phyloP scores from a whole-genome alignment of 2,888 invertebrate genomes.

The Archips xylosteana region DNA sequence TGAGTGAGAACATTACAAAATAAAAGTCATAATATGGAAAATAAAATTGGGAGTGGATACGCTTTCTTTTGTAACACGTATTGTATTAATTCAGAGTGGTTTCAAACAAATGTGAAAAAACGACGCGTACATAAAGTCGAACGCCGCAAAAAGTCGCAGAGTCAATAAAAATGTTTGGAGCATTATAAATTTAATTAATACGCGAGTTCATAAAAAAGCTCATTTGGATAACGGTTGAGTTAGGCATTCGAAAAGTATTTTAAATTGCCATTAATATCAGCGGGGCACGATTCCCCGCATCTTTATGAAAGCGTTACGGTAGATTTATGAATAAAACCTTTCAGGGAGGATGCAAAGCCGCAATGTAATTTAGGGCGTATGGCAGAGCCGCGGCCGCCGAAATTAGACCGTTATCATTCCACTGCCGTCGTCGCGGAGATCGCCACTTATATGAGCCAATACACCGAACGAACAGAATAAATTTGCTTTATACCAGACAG shows the following conservation, averaged over 20 bases:
- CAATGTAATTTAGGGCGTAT: conserved; percentile 81
- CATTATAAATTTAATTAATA: conserved; percentile 38
- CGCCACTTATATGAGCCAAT: conserved; percentile 83
- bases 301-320: conserved; percentile 81
- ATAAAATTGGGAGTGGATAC: background rate
- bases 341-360: conserved; percentile 77
- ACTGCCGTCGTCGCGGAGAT: conserved; percentile 78
- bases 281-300: conserved; percentile 74
- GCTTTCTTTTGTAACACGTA: background rate
- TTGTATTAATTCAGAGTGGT: background rate
- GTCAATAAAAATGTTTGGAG: conserved; percentile 37
- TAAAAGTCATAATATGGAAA: no score
- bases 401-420: conserved; percentile 85
- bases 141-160: conserved; percentile 10
- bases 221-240: conserved; percentile 37
- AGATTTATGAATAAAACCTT: conserved; percentile 86
- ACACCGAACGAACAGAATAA: conserved; percentile 82
- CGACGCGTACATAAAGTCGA: background rate
- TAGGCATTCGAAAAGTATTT: conserved; percentile 53
- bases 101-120: background rate
- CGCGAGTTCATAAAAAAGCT: conserved; percentile 36
- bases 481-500: conserved; percentile 81
- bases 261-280: conserved; percentile 62
- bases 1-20: no score
- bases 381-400: conserved; percentile 71